A percentile compares a stretch with the other conserved stretches of the same genome.
Evolutionary conservation across 1,140 invertebrate species (phyloP).

Genomic region (Mylabris phalerata): DNA sequence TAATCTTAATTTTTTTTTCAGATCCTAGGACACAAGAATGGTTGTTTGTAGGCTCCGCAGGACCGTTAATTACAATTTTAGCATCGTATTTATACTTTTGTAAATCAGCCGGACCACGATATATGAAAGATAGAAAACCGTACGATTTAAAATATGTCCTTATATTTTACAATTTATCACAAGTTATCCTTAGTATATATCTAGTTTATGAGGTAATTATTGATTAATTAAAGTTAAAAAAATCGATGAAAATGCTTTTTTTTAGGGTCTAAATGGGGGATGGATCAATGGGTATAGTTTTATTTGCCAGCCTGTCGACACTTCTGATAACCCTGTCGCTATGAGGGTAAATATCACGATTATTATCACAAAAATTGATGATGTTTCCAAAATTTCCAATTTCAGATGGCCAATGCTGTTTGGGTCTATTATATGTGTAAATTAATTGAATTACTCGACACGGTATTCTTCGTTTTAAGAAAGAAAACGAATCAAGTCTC

Average conservation of each 20-base stretch:
- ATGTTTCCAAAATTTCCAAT: conserved; percentile 6
- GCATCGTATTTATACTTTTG: conserved; percentile 72
- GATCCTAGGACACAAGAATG: conserved; percentile 79
- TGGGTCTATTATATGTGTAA: conserved; percentile 59
- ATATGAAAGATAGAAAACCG: conserved; percentile 80
- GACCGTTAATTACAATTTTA: conserved; percentile 65
- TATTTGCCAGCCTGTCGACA: conserved; percentile 77
- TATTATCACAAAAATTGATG: background rate
- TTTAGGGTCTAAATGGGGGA: conserved; percentile 50
- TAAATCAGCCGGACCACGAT: conserved; percentile 63
- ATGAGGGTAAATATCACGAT: conserved; percentile 55
- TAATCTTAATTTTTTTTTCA: conserved; percentile 42
- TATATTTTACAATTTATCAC: conserved; percentile 73
- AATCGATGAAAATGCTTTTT: conserved; percentile 4
- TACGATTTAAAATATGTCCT: conserved; percentile 70
- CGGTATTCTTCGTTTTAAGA: conserved; percentile 77
- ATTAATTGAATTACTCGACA: conserved; percentile 59
- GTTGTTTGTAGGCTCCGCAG: conserved; percentile 76
- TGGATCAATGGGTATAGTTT: conserved; percentile 70
- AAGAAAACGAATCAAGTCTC: conserved; percentile 71
- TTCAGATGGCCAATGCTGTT: conserved; percentile 55
- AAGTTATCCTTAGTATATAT: conserved; percentile 66
- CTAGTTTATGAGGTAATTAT: conserved; percentile 60
- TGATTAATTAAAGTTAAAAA: background rate
- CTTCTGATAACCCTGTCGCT: conserved; percentile 63